Evolutionary conservation across 2,888 invertebrate genomes (phyloP), one percentile per base, ranked within the genome.

Genomic region (Bellardia bayeri): DNA sequence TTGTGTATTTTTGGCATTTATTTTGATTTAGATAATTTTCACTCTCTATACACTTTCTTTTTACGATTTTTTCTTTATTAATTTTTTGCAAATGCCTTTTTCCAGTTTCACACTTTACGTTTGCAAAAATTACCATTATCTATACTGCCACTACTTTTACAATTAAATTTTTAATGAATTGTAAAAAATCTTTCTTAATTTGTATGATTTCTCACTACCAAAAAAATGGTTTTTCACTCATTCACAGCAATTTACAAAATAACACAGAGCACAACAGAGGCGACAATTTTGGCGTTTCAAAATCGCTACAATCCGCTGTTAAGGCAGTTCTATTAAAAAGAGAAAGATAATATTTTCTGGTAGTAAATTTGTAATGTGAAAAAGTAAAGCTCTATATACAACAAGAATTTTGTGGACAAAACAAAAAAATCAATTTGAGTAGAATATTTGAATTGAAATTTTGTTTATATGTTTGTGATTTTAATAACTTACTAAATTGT

Each of bases 61-160:
- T 61, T 30, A 14, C n/a, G 13, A 23, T 49, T 14, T 40, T 72
- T 79, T 54, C 16, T 68, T 61, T 23, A 13, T 56, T 54, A 14
- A 40, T 56, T 49, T 63, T 68, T 69, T 40, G 56, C 85, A 76
- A 79, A 84, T 85, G 78, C 87, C 78, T 63, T 68, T 87, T 84
- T 82, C 5, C 64, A 82, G 85, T 79, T 87, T 82, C 85, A 87
- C 87, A 87, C 87, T 78, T 82, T 80, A 82, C 69, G 42, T 75
- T 54, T 56, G 71, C 11, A 33, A 54, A 42, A 49, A 30, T 61
- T 45, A 56, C 3, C 54, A 75, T 79, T 66, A 54, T 40, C 49
- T 87, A 82, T 45, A 51, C 51, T 69, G 54, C 23, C 78, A 87
- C 84, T 61, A 1, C 6, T 42, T 56, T 33, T 58, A 56, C 30